Evolutionary conservation across 2,113 vertebrate genomes (phyloP).

Genomic region (Pungitius pungitius): DNA sequence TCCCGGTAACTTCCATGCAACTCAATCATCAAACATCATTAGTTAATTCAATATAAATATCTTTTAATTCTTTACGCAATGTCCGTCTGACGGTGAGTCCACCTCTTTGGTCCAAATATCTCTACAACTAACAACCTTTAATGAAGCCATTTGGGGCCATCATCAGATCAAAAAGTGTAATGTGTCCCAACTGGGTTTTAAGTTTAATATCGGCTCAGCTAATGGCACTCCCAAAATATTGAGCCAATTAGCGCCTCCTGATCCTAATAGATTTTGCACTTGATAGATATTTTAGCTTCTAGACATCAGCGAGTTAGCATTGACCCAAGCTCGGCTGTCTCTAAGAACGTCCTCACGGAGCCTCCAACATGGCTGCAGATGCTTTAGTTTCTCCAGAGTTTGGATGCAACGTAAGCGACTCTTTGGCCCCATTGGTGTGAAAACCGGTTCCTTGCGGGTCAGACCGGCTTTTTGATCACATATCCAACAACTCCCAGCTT

Average conservation of each 20-base stretch:
- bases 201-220: background rate
- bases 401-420: background rate
- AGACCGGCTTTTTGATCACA: conserved; percentile 4
- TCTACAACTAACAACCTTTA: background rate
- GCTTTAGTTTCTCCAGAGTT: background rate
- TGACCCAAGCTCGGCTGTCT: background rate
- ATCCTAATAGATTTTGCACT: too few species aligned
- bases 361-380: background rate
- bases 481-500: conserved; percentile 10
- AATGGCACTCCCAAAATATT: background rate
- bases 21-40: conserved; percentile 48
- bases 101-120: background rate
- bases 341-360: background rate
- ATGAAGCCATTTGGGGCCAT: background rate
- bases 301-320: background rate
- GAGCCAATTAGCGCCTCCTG: background rate
- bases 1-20: conserved; percentile 37
- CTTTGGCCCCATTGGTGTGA: background rate
- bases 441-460: conserved; percentile 8
- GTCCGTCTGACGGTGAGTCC: background rate
- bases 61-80: conserved; percentile 31
- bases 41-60: conserved; percentile 53
- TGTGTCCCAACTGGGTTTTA: background rate
- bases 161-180: conserved; percentile 2
- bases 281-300: background rate